Conservation (phyloP, 1,140 invertebrate genomes). For the Drosophila ambigua region DNA sequence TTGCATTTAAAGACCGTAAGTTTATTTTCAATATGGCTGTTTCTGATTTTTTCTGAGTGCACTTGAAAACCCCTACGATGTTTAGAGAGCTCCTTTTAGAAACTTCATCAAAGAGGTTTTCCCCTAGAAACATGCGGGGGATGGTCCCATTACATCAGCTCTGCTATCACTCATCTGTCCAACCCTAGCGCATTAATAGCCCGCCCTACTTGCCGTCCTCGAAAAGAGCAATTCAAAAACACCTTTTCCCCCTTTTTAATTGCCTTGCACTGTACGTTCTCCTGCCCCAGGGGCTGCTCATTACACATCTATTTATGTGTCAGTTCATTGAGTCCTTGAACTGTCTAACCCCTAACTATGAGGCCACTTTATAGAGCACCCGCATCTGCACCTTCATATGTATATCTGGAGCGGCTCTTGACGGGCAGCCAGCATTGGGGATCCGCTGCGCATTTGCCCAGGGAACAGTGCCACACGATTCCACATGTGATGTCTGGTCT, state of each 20-base stretch:
- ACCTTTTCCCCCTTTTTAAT: constrained; percentile 20
- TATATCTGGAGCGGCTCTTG: constrained; percentile 17
- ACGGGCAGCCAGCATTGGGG: not conserved
- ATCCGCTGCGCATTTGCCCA: constrained; percentile 64
- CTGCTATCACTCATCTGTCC: constrained; percentile 2
- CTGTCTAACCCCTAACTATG: constrained; percentile 39
- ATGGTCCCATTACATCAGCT: not conserved
- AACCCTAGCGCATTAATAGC: not conserved
- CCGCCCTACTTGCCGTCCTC: not conserved
- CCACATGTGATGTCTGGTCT: constrained; percentile 53
- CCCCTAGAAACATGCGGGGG: not conserved
- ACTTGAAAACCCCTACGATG: no score
- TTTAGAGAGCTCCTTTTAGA: not conserved
- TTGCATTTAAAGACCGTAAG: no score
- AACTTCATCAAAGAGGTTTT: not conserved
- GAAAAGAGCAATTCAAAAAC: constrained; percentile 24
- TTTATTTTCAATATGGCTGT: no score
- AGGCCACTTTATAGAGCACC: constrained; percentile 35
- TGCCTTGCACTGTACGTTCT: constrained; percentile 1
- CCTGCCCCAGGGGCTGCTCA: not conserved
- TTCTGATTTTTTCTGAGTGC: no score
- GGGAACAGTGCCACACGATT: constrained; percentile 68
- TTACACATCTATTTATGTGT: constrained; percentile 49
- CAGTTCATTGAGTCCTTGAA: constrained; percentile 65
- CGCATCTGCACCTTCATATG: constrained; percentile 17